Conservation (phyloP, 1,140 invertebrate species). For the Homalodisca vitripennis region DNA sequence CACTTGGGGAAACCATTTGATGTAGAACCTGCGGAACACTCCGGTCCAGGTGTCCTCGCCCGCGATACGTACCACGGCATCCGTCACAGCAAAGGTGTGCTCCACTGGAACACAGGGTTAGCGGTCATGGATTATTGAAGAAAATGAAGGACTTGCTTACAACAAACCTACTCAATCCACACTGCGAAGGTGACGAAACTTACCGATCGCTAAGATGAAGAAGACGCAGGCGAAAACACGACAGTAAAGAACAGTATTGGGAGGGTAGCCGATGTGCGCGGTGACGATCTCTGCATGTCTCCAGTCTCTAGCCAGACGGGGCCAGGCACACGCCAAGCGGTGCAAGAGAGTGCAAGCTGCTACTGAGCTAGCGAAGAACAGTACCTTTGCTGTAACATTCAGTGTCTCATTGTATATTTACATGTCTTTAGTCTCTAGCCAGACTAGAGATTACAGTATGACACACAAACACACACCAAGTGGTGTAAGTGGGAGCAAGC, state of each 20-base stretch:
- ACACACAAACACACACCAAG: no score
- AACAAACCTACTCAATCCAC: no score
- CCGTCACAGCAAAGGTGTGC: neutral
- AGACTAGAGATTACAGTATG: no score
- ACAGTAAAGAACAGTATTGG: neutral
- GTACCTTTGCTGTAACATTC: neutral
- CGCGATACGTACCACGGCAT: neutral
- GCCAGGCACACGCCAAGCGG: neutral
- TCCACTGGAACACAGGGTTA: neutral
- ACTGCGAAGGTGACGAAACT: no score
- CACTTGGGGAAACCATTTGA: constrained; percentile 2
- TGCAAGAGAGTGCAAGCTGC: neutral
- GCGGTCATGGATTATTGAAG: neutral
- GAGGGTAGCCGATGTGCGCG: neutral
- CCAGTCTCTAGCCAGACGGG: neutral
- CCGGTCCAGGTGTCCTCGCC: neutral
- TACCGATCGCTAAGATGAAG: neutral
- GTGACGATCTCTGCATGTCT: neutral
- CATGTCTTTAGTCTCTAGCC: no score
- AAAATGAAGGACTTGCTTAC: no score
- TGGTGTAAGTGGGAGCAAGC: no score
- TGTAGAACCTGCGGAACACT: constrained; percentile 4
- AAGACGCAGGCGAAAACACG: neutral
- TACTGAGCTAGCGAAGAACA: neutral
- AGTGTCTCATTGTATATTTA: no score